Evolutionary conservation across 2,888 invertebrate species (phyloP).

Genomic region (Pocota personata): DNA sequence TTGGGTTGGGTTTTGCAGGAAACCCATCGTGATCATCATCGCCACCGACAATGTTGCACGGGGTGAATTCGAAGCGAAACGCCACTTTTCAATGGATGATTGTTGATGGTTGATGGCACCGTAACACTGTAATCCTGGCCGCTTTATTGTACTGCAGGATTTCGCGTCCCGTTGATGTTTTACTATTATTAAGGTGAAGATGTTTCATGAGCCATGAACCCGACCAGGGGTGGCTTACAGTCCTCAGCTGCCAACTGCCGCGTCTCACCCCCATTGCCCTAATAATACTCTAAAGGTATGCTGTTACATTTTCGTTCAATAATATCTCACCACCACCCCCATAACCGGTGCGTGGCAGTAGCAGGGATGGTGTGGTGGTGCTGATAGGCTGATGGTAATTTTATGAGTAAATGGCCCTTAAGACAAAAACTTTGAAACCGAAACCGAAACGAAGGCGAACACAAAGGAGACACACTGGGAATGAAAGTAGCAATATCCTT

Average conservation of each 20-base stretch:
- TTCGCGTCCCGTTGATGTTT: conserved; percentile 46
- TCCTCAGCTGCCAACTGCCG: background rate
- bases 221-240: conserved; percentile 17
- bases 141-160: conserved; percentile 61
- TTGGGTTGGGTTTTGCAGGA: background rate
- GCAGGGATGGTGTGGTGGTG: conserved; percentile 25
- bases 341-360: background rate
- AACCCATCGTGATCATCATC: background rate
- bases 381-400: conserved; percentile 73
- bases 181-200: conserved; percentile 67
- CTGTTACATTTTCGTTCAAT: conserved; percentile 59
- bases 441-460: conserved; percentile 37
- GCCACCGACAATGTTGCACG: background rate
- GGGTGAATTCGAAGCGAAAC: background rate
- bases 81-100: conserved; percentile 52
- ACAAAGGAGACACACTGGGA: conserved; percentile 28
- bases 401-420: conserved; percentile 73
- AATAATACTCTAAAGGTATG: conserved; percentile 63
- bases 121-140: conserved; percentile 62
- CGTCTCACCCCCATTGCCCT: conserved; percentile 42
- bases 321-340: conserved; percentile 52
- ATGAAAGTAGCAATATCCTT: conserved; percentile 52
- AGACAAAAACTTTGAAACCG: conserved; percentile 70
- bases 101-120: conserved; percentile 65
- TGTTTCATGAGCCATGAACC: conserved; percentile 62